phyloP scores from a whole-genome alignment of 2,113 vertebrate genomes.

The Struthidea cinerea region DNA sequence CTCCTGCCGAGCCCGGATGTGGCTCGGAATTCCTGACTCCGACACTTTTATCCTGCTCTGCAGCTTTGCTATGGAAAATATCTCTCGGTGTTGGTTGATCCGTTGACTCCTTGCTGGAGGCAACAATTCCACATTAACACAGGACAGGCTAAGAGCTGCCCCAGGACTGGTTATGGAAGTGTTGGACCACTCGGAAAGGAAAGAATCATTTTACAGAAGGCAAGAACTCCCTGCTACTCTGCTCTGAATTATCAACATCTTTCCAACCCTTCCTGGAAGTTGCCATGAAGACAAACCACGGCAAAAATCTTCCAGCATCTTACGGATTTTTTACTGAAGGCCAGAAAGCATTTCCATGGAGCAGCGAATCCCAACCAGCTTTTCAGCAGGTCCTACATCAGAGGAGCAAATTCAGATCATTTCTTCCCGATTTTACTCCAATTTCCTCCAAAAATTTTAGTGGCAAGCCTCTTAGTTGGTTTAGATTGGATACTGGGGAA shows the following conservation, averaged over 20 bases:
- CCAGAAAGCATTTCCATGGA: background rate
- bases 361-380: background rate
- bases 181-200: background rate
- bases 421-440: background rate
- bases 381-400: background rate
- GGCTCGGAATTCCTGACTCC: background rate
- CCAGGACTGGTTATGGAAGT: background rate
- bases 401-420: background rate
- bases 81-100: background rate
- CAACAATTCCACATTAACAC: background rate
- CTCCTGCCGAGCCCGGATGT: background rate
- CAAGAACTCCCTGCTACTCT: background rate
- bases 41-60: background rate
- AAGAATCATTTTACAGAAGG: conserved; percentile 3
- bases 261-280: background rate
- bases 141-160: background rate
- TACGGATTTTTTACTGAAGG: background rate
- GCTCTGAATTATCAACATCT: background rate
- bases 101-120: background rate
- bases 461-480: background rate
- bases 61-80: background rate
- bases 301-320: background rate
- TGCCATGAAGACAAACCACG: background rate
- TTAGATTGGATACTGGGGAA: background rate
- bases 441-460: background rate